These are phyloP conservation scores for Synergus umbraculus DNA, from an alignment of 2,888 invertebrate species.

Conservation along the genomic window DNA sequence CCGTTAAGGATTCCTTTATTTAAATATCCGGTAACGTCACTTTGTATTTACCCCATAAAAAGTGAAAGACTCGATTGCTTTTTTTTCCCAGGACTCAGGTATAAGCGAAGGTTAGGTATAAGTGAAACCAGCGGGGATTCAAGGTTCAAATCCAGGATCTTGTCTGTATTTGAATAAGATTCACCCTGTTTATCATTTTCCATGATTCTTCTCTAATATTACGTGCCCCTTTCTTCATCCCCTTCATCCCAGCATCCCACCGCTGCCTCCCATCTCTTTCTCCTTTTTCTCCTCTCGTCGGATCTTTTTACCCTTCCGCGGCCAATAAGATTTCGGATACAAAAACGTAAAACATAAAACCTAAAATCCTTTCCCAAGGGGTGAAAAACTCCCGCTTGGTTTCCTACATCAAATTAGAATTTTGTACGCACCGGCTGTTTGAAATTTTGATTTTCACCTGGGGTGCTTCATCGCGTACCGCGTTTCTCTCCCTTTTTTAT, in stretches of 20 bases:
- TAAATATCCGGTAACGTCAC: slow-evolving; percentile 50
- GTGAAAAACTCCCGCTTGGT: slow-evolving; percentile 62
- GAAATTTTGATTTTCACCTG: slow-evolving; percentile 73
- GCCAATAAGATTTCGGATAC: slow-evolving; percentile 52
- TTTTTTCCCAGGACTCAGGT: slow-evolving; percentile 66
- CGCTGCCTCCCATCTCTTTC: slow-evolving; percentile 49
- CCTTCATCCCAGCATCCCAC: slow-evolving; percentile 43
- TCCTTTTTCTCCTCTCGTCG: slow-evolving; percentile 35
- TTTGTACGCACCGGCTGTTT: slow-evolving; percentile 68
- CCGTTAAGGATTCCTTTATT: slow-evolving; percentile 53
- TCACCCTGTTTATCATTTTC: slow-evolving; percentile 75
- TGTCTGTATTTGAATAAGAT: slow-evolving; percentile 76
- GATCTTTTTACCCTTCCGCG: slow-evolving; percentile 55
- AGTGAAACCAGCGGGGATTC: slow-evolving; percentile 50
- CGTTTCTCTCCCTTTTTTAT: slow-evolving; percentile 28
- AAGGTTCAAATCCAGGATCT: slow-evolving; percentile 70
- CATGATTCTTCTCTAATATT: slow-evolving; percentile 62
- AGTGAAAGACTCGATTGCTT: slow-evolving; percentile 41
- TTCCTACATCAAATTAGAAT: slow-evolving; percentile 74
- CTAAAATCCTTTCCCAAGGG: slow-evolving; percentile 74
- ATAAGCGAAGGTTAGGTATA: slow-evolving; percentile 49
- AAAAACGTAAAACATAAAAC: slow-evolving; percentile 60
- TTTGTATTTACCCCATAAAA: slow-evolving; percentile 47
- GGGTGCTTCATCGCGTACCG: slow-evolving; percentile 46
- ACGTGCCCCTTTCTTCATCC: slow-evolving; percentile 44